phyloP scores from a whole-genome alignment of 1,140 invertebrate species.

The Danaus plexippus region DNA sequence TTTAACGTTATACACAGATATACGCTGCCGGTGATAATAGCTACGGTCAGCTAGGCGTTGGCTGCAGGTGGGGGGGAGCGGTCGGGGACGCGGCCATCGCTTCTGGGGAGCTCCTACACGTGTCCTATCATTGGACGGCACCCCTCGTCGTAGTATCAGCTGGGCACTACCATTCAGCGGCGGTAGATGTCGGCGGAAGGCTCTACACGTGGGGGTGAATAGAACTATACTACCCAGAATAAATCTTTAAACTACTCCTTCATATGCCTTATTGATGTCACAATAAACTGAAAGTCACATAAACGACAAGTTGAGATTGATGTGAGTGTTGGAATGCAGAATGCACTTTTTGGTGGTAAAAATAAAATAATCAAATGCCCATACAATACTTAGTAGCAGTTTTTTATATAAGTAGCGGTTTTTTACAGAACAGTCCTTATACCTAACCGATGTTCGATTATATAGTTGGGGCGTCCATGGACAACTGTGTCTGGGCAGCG shows the following conservation, averaged over 20 bases:
- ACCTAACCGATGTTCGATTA: too few species aligned
- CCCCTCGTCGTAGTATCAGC: constrained; percentile 33
- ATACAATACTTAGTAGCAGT: too few species aligned
- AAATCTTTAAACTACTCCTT: too few species aligned
- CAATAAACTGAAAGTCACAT: too few species aligned
- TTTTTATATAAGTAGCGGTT: too few species aligned
- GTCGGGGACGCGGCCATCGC: constrained; percentile 29
- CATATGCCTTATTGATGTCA: too few species aligned
- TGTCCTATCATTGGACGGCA: constrained; percentile 22
- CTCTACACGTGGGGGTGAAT: constrained; percentile 54
- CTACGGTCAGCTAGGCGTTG: constrained; percentile 52
- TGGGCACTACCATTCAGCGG: constrained; percentile 56
- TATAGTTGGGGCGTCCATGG: constrained; percentile 61
- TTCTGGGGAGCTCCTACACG: constrained; percentile 23
- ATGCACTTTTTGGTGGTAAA: too few species aligned
- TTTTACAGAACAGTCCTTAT: too few species aligned
- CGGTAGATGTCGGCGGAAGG: constrained; percentile 42
- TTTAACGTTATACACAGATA: constrained; percentile 23
- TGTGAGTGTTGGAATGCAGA: too few species aligned
- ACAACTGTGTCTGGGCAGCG: constrained; percentile 51
- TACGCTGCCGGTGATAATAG: constrained; percentile 51
- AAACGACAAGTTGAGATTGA: too few species aligned
- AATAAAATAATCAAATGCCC: too few species aligned
- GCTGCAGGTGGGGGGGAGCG: constrained; percentile 38
- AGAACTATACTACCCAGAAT: too few species aligned